Conservation (phyloP, 2,113 vertebrate species). For the Caloenas nicobarica region DNA sequence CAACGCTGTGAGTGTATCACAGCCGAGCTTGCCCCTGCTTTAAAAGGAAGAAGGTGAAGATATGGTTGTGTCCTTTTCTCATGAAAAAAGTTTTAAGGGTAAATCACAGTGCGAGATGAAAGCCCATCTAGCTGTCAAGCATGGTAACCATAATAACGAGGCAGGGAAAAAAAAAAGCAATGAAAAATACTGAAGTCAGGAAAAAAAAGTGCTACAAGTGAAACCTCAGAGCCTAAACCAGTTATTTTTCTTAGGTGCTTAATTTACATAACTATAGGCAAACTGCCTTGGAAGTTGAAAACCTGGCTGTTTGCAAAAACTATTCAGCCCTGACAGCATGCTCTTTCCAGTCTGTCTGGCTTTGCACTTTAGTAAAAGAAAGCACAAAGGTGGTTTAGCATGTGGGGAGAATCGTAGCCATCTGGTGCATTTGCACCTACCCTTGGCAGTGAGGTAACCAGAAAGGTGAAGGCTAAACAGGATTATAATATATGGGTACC, state of each 20-base stretch:
- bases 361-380: neutral
- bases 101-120: neutral
- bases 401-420: neutral
- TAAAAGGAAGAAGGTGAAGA: neutral
- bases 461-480: neutral
- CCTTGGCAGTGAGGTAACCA: neutral
- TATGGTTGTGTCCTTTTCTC: neutral
- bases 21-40: neutral
- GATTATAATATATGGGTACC: accelerated
- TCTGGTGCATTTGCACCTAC: too few relatives aligned
- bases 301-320: neutral
- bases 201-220: neutral
- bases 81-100: neutral
- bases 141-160: neutral
- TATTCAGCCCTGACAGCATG: neutral
- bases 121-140: neutral
- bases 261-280: neutral
- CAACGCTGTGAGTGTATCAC: neutral
- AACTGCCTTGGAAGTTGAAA: neutral
- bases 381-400: neutral
- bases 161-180: neutral
- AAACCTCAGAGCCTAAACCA: neutral
- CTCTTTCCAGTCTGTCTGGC: neutral
- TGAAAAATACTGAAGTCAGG: neutral
- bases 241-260: neutral